These are phyloP conservation scores for pig (Sus scrofa) DNA, from an alignment of 2,113 vertebrate species.

Conservation along the genomic window T2T-Sscrofa CM000812.6:127901001-127901500, in stretches of 20 bases:
- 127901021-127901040: neutral
- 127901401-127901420: too few species aligned
- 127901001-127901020: neutral
- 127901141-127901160: neutral
- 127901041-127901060: accelerated
- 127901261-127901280: neutral
- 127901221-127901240: neutral
- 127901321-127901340: neutral
- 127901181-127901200: neutral
- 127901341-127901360: neutral
- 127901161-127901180: neutral
- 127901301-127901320: neutral
- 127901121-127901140: neutral
- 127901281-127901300: neutral
- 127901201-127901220: neutral
- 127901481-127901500: too few species aligned
- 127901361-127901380: too few species aligned
- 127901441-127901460: too few species aligned
- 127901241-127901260: neutral
- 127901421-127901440: too few species aligned
- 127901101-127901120: neutral
- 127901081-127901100: neutral
- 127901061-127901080: neutral
- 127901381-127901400: too few species aligned
- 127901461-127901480: too few species aligned